phyloP scores from a whole-genome alignment of 2,797 vertebrate species.

The Nyctibius grandis region DNA sequence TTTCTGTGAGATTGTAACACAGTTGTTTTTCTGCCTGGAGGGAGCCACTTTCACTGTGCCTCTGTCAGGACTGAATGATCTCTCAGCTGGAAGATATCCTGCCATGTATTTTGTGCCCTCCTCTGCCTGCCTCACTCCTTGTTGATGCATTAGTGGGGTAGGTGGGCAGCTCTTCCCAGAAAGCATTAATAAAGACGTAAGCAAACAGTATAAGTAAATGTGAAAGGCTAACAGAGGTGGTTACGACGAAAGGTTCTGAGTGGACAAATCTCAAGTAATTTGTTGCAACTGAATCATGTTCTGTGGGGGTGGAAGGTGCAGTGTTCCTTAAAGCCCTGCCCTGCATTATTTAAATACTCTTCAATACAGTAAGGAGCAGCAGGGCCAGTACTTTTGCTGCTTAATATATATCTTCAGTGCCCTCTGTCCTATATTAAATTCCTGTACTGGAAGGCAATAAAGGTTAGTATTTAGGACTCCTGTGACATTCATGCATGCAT shows the following conservation, averaged over 20 bases:
- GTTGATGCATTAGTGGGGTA: not conserved
- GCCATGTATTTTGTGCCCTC: not conserved
- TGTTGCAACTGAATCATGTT: constrained; percentile 12
- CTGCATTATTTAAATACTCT: not conserved
- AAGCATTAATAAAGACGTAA: not conserved
- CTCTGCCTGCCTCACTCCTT: not conserved
- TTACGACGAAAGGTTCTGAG: not conserved
- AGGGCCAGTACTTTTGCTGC: not conserved
- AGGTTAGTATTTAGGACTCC: not conserved
- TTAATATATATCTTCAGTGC: not conserved
- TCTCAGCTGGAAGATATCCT: not conserved
- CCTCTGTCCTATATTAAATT: not conserved
- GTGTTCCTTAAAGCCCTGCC: not conserved
- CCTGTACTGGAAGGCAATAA: not conserved
- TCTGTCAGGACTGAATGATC: not conserved
- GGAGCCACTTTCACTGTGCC: not conserved
- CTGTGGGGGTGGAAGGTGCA: not conserved
- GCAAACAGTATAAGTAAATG: not conserved
- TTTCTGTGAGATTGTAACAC: not conserved
- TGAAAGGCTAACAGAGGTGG: not conserved
- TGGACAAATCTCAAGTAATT: constrained; percentile 7
- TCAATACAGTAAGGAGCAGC: not conserved
- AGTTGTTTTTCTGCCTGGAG: not conserved
- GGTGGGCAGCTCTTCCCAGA: not conserved
- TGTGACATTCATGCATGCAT: not conserved